Conservation (phyloP, 2,113 vertebrate genomes). For the Pelvicachromis taeniatus region DNA sequence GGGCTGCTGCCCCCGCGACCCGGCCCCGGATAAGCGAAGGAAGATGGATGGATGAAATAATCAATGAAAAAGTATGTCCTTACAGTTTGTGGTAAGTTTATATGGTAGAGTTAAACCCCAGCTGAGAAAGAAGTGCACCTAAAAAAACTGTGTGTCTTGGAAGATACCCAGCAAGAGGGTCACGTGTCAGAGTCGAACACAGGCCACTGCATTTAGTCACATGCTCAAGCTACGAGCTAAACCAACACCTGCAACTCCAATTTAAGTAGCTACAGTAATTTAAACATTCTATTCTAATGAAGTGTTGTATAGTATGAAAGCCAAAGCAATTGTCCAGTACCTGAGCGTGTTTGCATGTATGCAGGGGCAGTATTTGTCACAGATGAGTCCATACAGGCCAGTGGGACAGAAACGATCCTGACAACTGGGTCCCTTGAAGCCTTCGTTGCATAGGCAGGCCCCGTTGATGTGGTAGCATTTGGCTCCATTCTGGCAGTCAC, state of each 20-base stretch:
- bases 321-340: conserved; percentile 55
- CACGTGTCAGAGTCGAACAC: no score
- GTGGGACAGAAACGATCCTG: conserved; percentile 89
- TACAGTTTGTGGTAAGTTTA: no score
- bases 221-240: no score
- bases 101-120: background rate
- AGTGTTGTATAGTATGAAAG: background rate
- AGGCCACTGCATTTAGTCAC: no score
- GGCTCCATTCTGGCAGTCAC: conserved; percentile 90
- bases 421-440: conserved; percentile 89
- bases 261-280: background rate
- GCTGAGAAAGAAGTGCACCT: background rate
- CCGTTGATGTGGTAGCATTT: conserved; percentile 90
- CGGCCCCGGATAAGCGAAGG: no score
- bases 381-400: conserved; percentile 86
- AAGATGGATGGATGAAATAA: no score
- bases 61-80: no score
- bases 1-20: no score
- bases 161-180: no score
- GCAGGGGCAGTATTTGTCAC: conserved; percentile 87
- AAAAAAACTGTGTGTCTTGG: no score
- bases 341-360: conserved; percentile 81
- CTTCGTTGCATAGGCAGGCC: conserved; percentile 86
- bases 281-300: background rate
- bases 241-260: no score